phyloP scores from a whole-genome alignment of 1,140 invertebrate species.

The Conus betulinus region DNA sequence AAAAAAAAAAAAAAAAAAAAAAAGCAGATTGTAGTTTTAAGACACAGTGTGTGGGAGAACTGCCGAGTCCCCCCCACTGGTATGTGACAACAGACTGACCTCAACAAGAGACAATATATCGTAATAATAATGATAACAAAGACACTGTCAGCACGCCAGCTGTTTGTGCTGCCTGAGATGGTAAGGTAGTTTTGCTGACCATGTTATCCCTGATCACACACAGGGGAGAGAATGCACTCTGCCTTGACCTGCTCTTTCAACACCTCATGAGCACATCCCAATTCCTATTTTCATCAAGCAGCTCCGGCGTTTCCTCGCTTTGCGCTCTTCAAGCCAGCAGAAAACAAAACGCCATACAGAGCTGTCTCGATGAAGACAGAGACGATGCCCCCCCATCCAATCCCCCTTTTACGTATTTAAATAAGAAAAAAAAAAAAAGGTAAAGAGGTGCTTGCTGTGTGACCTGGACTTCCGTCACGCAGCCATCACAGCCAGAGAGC shows the following conservation, averaged over 20 bases:
- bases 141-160: conserved; percentile 6
- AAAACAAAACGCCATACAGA: not conserved
- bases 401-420: no score
- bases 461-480: not conserved
- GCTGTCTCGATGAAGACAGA: not conserved
- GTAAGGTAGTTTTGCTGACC: not conserved
- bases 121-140: not conserved
- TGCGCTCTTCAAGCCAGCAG: no score
- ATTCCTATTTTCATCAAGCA: no score
- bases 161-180: conserved; percentile 14
- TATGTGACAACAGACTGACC: not conserved
- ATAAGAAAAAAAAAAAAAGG: not conserved
- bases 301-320: no score
- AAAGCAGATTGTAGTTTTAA: not conserved
- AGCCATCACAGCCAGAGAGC: no score
- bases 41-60: not conserved
- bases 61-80: not conserved
- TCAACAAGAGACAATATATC: not conserved
- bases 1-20: not conserved
- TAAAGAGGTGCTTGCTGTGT: not conserved
- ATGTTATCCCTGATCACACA: not conserved
- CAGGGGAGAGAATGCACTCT: not conserved
- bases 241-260: not conserved
- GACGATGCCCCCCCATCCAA: not conserved
- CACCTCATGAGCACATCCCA: no score